Evolutionary conservation across 2,888 invertebrate species (phyloP), one percentile per base, ranked within the genome.

Genomic region (Trisateles emortualis): DNA sequence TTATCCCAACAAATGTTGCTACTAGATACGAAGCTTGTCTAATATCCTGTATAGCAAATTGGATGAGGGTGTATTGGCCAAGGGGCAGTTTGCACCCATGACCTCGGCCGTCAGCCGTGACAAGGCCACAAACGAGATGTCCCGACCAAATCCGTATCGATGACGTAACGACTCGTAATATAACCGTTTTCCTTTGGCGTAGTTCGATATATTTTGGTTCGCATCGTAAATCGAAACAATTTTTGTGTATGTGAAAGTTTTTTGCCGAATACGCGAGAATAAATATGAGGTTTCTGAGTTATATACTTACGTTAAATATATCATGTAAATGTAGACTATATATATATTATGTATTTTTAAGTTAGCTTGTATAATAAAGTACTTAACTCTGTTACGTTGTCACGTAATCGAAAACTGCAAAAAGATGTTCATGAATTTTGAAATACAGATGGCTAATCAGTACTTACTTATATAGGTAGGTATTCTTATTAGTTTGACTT

Each of bases 111-210:
- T 17, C 52, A 16, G 42, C 43, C 32, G 39, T 14, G 24, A 33
- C 41, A 54, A 61, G 40, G 46, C 54, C 50, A 53, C 50, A 51
- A 51, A 61, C 35, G 29, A 60, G 38, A 49, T 51, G 19, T 45
- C 14, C 48, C 38, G 22, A 38, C 22, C 38, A 39, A 50, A 44
- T 49, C 32, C 33, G 33, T 11, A 32, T 32, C 14, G 14, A 33
- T 33, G 33, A 33, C 33, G 33, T 33, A 33, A 33, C 14, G 4
- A n/a, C 3, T 36, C n/a, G 17, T 19, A 19, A 39, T 22, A 24
- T 13, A 22, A 39, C 22, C 22, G 22, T 8, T 39, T 39, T 39
- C 39, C 13, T 24, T 22, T 19, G 14, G 22, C 24, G 24, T 16
- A 19, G n/a, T 17, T 32, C 19, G 3, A 17, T 3, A 26, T 50